Conservation (phyloP, 1,140 invertebrate species). For the Nomia melanderi region DNA sequence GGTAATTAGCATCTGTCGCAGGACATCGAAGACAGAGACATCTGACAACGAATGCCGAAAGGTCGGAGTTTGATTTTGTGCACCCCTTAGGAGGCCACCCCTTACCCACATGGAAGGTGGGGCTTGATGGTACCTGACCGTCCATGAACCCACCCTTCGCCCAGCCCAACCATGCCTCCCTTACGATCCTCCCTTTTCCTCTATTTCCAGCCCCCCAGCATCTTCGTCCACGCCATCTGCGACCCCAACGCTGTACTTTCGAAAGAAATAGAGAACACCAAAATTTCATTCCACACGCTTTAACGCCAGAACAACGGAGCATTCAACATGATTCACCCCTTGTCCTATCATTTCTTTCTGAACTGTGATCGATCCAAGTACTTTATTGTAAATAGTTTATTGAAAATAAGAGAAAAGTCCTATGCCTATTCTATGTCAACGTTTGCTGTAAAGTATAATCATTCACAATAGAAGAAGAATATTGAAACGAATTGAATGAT, state of each 20-base stretch:
- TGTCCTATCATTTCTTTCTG: too few species aligned
- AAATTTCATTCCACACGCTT: slow-evolving; percentile 42
- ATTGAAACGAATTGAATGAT: too few species aligned
- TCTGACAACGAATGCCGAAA: slow-evolving; percentile 68
- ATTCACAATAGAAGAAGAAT: too few species aligned
- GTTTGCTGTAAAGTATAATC: too few species aligned
- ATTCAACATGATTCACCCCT: too few species aligned
- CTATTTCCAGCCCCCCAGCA: slow-evolving; percentile 59
- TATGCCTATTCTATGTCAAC: too few species aligned
- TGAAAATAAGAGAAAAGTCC: too few species aligned
- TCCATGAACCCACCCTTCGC: slow-evolving; percentile 67
- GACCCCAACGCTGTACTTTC: slow-evolving; percentile 27
- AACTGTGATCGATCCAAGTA: too few species aligned
- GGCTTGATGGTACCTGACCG: slow-evolving; percentile 69
- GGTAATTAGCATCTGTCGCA: slow-evolving; percentile 42
- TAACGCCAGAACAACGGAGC: too few species aligned
- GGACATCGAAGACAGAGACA: slow-evolving; percentile 67
- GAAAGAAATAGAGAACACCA: slow-evolving; percentile 1
- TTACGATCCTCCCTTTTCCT: slow-evolving; percentile 67
- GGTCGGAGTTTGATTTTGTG: slow-evolving; percentile 67
- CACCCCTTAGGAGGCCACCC: slow-evolving; percentile 69
- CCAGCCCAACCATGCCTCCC: slow-evolving; percentile 61
- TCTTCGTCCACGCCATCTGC: slow-evolving; percentile 68
- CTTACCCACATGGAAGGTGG: slow-evolving; percentile 71
- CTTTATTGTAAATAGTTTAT: too few species aligned